phyloP scores from a whole-genome alignment of 2,113 vertebrate genomes.

The Campylomormyrus numenius region DNA sequence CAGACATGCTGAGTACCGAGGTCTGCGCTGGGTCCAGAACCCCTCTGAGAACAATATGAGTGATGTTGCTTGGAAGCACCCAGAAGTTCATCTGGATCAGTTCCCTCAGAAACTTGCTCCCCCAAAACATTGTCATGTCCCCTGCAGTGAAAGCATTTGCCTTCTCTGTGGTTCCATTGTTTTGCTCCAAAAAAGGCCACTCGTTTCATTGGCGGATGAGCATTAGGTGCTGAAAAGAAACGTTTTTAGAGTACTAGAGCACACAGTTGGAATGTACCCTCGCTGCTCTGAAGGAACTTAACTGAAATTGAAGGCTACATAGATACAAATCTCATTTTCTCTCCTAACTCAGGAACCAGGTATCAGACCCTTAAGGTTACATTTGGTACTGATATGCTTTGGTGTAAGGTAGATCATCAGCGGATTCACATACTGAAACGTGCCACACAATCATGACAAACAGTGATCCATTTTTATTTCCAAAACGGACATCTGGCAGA shows the following conservation, averaged over 20 bases:
- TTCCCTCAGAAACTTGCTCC: slow-evolving; percentile 19
- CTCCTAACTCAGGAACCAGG: neutral
- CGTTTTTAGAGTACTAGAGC: neutral
- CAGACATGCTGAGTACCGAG: neutral
- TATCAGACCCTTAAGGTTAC: neutral
- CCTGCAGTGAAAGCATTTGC: neutral
- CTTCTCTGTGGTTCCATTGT: neutral
- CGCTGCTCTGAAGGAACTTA: neutral
- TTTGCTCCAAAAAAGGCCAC: neutral
- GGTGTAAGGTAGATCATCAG: neutral
- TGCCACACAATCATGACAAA: neutral
- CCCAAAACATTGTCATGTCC: neutral
- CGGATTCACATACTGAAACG: neutral
- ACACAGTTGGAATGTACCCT: neutral
- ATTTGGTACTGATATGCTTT: neutral
- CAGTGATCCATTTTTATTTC: neutral
- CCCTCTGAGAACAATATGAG: neutral
- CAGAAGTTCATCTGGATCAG: slow-evolving; percentile 40
- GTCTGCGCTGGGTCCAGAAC: neutral
- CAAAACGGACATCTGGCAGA: neutral
- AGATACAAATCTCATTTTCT: neutral
- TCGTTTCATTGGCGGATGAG: neutral
- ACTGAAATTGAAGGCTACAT: neutral
- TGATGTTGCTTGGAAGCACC: slow-evolving; percentile 10
- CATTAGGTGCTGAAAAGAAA: neutral